phyloP scores from a whole-genome alignment of 2,797 vertebrate species.

The Helicolenus hilgendorfi region DNA sequence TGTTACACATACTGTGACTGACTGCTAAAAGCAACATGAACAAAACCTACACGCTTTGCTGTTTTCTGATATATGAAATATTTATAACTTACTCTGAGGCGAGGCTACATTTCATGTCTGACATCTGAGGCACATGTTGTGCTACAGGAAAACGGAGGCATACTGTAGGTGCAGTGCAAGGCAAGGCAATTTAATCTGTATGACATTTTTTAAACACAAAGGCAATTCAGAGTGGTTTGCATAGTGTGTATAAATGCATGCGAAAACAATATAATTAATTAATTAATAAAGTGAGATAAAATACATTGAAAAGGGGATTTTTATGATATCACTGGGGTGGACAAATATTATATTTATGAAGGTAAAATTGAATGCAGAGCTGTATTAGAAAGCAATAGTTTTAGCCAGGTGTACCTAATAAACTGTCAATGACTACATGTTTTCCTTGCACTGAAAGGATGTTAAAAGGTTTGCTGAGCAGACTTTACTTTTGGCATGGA shows the following conservation, averaged over 20 bases:
- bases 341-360: background rate
- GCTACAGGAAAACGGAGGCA: background rate
- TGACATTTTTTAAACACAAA: background rate
- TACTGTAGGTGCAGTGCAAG: background rate
- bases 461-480: background rate
- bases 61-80: constrained; percentile 14
- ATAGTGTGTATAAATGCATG: background rate
- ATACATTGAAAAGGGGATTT: background rate
- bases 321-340: background rate
- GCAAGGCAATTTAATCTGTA: background rate
- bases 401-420: background rate
- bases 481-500: background rate
- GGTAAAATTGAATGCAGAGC: background rate
- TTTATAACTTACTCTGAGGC: background rate
- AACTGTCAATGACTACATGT: background rate
- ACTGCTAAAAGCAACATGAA: background rate
- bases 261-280: background rate
- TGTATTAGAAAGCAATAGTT: background rate
- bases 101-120: background rate
- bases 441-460: background rate
- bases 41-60: background rate
- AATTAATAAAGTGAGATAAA: background rate
- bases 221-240: background rate
- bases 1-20: constrained; percentile 1
- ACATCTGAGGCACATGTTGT: background rate